Evolutionary conservation across 2,797 vertebrate genomes (phyloP).

Genomic region (Parambassis ranga): DNA sequence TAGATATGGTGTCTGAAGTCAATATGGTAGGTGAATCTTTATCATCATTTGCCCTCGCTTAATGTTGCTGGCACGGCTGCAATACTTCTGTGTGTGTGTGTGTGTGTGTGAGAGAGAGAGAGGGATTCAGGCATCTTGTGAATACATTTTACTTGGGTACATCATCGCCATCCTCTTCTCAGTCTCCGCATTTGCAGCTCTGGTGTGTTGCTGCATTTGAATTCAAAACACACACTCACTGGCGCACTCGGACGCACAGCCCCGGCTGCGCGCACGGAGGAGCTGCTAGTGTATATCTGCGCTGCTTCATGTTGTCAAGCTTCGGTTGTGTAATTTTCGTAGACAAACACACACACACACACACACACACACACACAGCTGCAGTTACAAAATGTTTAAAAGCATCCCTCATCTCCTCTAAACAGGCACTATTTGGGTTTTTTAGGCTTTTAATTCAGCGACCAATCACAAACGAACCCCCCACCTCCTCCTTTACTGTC

Average conservation of each 20-base stretch:
- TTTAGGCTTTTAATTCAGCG: constrained; percentile 17
- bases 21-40: constrained; percentile 92
- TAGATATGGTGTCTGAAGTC: constrained; percentile 99
- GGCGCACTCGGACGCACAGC: constrained; percentile 78
- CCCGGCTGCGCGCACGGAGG: constrained; percentile 55
- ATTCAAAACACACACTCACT: constrained; percentile 84
- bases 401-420: neutral
- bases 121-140: constrained; percentile 11
- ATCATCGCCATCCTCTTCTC: constrained; percentile 61
- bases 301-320: constrained; percentile 56
- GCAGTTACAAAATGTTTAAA: constrained; percentile 23
- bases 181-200: constrained; percentile 71
- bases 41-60: constrained; percentile 20
- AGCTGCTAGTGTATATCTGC: neutral
- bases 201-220: constrained; percentile 80
- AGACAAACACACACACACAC: constrained; percentile 19
- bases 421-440: constrained; percentile 41
- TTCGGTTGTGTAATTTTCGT: constrained; percentile 57
- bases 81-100: constrained; percentile 11
- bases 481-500: constrained; percentile 32
- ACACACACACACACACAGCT: neutral
- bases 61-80: constrained; percentile 28
- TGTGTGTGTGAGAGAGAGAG: neutral
- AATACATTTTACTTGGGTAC: constrained; percentile 22
- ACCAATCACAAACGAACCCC: constrained; percentile 40